Evolutionary conservation across 2,888 invertebrate species (phyloP).

Genomic region (Nebria brevicollis): DNA sequence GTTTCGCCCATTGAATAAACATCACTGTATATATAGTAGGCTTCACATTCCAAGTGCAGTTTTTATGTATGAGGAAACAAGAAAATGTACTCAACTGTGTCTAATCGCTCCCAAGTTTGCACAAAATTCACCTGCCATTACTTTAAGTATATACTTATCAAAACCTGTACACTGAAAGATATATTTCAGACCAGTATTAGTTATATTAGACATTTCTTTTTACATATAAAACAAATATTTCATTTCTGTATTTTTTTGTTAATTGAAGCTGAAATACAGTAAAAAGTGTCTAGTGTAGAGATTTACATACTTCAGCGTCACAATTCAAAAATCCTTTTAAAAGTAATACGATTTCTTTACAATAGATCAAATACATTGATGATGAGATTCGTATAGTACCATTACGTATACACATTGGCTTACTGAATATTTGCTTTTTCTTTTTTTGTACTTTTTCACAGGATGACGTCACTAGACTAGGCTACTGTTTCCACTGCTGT

Average conservation of each 20-base stretch:
- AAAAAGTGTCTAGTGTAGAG: constrained; percentile 2
- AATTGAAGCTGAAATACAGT: too few species aligned
- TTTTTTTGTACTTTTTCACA: constrained; percentile 13
- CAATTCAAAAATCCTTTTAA: constrained; percentile 44
- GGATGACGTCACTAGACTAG: constrained; percentile 16
- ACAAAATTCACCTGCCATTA: constrained; percentile 2
- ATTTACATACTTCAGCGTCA: neutral
- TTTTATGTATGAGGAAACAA: neutral
- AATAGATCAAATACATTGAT: constrained; percentile 43
- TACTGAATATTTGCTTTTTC: constrained; percentile 15
- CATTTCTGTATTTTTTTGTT: too few species aligned
- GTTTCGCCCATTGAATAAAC: neutral
- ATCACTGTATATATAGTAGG: neutral
- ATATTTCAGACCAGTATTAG: too few species aligned
- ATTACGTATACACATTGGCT: constrained; percentile 34
- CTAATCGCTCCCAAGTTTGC: constrained; percentile 27
- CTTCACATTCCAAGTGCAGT: neutral
- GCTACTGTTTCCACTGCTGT: constrained; percentile 19
- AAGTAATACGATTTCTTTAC: constrained; percentile 43
- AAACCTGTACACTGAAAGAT: too few species aligned
- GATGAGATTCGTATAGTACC: constrained; percentile 38
- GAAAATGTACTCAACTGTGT: too few species aligned
- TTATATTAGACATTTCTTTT: too few species aligned
- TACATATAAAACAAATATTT: too few species aligned
- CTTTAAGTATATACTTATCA: too few species aligned